Evolutionary conservation across 2,888 invertebrate genomes (phyloP).

Genomic region (Agriopis leucophaearia): DNA sequence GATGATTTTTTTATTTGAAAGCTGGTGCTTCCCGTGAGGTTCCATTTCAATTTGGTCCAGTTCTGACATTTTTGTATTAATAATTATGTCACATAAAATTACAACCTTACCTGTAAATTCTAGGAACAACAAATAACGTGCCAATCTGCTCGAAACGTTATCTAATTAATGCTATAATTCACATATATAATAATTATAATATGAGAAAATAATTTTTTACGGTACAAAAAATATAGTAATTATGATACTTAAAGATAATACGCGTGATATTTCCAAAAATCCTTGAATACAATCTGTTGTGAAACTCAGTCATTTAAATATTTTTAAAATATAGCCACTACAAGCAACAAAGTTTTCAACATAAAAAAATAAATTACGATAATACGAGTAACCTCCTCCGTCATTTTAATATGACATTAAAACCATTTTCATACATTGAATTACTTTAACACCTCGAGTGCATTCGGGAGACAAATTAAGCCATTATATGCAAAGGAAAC

Average conservation of each 20-base stretch:
- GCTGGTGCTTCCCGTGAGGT: too few species aligned
- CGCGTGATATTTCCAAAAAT: constrained; percentile 1
- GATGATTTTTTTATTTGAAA: too few species aligned
- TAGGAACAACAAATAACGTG: too few species aligned
- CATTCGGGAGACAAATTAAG: constrained; percentile 31
- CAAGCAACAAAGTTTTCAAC: constrained; percentile 7
- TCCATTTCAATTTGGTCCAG: too few species aligned
- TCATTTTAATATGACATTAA: constrained; percentile 29
- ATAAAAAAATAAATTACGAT: constrained; percentile 15
- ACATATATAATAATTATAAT: too few species aligned
- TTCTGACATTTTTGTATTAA: too few species aligned
- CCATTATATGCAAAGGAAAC: constrained; percentile 29
- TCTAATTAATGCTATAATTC: too few species aligned
- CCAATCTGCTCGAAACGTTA: too few species aligned
- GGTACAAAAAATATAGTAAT: background rate
- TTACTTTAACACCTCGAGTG: constrained; percentile 24
- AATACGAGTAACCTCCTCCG: background rate
- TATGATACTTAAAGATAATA: background rate
- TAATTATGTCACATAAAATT: too few species aligned
- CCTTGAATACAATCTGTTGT: background rate
- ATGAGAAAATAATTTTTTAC: too few species aligned
- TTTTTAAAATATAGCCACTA: constrained; percentile 1
- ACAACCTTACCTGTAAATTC: too few species aligned
- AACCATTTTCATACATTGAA: constrained; percentile 16
- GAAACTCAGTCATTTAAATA: background rate